These are phyloP conservation scores for Pyxicephalus adspersus DNA, from an alignment of 2,113 vertebrate species.

Conservation along the genomic window DNA sequence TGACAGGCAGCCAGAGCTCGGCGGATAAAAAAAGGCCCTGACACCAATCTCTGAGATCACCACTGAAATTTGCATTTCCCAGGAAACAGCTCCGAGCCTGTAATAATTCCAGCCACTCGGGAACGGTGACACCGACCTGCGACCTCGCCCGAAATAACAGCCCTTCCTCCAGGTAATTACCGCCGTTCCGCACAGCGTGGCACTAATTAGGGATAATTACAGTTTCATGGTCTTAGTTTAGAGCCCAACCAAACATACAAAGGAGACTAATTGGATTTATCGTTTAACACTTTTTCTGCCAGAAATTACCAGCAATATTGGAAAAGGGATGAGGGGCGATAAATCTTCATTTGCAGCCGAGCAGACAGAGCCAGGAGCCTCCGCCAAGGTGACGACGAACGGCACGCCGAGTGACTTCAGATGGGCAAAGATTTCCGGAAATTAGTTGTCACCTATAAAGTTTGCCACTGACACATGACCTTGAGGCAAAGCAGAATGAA, in stretches of 20 bases:
- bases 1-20: not conserved
- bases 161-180: slow-evolving; percentile 34
- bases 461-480: not conserved
- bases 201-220: slow-evolving; percentile 46
- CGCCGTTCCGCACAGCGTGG: not conserved
- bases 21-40: not conserved
- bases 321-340: not conserved
- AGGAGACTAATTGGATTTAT: slow-evolving; percentile 27
- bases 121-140: slow-evolving; percentile 22
- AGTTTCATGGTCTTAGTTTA: not conserved
- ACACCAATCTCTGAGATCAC: not conserved
- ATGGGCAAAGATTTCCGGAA: not conserved
- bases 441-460: not conserved
- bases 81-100: not conserved
- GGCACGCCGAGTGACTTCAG: not conserved
- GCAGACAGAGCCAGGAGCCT: not conserved
- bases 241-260: slow-evolving; percentile 11
- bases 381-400: not conserved
- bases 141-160: slow-evolving; percentile 14
- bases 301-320: slow-evolving; percentile 9
- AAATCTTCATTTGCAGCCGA: slow-evolving; percentile 27
- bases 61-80: not conserved
- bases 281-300: slow-evolving; percentile 41
- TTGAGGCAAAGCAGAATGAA: not conserved
- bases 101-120: not conserved